Base-by-base conservation (phyloP, 2,113 vertebrate genomes). In the Mungos mungo region DNA sequence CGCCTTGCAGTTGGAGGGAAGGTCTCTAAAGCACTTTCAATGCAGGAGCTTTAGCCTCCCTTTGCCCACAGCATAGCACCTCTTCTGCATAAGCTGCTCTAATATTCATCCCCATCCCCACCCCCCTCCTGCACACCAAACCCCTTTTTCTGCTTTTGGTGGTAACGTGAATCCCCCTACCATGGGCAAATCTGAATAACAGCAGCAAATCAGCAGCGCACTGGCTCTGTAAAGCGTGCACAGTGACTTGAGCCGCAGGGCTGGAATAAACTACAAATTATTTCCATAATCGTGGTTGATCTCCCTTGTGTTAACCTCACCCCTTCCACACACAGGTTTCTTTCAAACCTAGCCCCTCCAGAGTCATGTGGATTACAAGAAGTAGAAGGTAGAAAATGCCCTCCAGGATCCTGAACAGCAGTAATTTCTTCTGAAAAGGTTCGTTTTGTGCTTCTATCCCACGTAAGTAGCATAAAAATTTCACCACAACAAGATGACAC, bases 381-480 rank as follows among this genome's bases (percentile, higher is more conserved):
- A 96, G 88, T 47, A 94, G 85, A 92, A 76, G 68, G 96, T 52
- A 95, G 63, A 82, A 88, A 97, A 97, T 38, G 14, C 2, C 68
- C 88, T 92, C 96, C 47, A 77, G 94, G 95, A 88, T 84, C 93
- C 94, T 72, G 69, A 63, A 90, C 90, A 91, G 93, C 2, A 96
- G n/a, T 88, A 57, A 10, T 82, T 98, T 98, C 86, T 81, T 91
- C 93, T 95, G 52, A 92, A 97, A 98, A 97, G 95, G 88, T 92
- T 96, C 47, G 0, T 4, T 98, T 94, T 96, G 94, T 96, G 94
- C 85, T 96, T 96, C 87, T 88, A 93, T 74, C 93, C 93, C 96
- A 96, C 18, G 65, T 93, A 94, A 92, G 68, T 14, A 79, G 71
- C 80, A 88, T 52, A 66, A 95, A 97, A 98, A 88, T 35, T 87